Evolutionary conservation across 2,888 invertebrate species (phyloP), one percentile per base, ranked within the genome.

Genomic region (Chymomyza amoena): DNA sequence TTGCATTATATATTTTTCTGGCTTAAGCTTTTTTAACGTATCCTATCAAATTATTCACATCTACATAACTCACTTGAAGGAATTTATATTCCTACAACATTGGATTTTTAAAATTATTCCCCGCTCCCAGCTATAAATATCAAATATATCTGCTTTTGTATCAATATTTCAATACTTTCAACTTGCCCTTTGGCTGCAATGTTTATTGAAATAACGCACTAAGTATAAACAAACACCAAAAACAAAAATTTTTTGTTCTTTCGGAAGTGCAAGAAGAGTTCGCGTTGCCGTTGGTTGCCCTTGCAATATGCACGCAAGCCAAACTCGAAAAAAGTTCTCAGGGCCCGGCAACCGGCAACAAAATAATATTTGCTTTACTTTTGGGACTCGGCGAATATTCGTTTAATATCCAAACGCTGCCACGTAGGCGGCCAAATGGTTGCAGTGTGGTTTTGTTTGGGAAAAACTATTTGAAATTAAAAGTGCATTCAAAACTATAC

Each of bases 131-230:
- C 52, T 36, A 50, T 32, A 9, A 32, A 32, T 28, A 16, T 56
- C n/a, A 18, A 45, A 15, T 56, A 45, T 61, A 54, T 62, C 16
- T 54, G 61, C 13, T 65, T 54, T 54, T 54, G 54, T 54, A 62
- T 66, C 56, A 64, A 65, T 16, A 73, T 70, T 73, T 71, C 71
- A 80, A 75, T 76, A 84, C 39, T 4, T 45, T 76, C 66, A 78
- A 70, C 72, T 75, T 82, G 85, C 87, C 83, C 83, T 84, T 82
- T 85, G 77, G 73, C 39, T 45, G 39, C 39, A 52, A 71, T 80
- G 85, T 87, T 84, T 84, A 85, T 84, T 84, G 85, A 79, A 75
- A 73, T 74, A 80, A 74, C 81, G 77, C 68, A 69, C 80, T 75
- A 79, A 80, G 83, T 85, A 69, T 85, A 84, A 84, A 84, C 75